Evolutionary conservation across 1,140 invertebrate species (phyloP), one percentile per base, ranked within the genome.

Genomic region (Aphelenchoides fujianensis): DNA sequence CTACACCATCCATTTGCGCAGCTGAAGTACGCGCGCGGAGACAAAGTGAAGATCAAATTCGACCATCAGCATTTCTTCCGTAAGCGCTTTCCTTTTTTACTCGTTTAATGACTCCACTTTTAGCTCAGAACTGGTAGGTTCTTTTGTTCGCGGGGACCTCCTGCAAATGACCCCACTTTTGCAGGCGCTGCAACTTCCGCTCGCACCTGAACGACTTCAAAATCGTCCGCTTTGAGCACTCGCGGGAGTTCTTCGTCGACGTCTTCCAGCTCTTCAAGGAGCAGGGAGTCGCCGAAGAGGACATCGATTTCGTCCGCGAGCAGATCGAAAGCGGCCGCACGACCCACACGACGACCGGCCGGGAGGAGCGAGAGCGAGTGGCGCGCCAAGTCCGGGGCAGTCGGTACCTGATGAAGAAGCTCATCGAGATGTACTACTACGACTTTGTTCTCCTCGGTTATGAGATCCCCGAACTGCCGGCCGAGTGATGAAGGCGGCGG

Each of bases 11-110:
- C n/a, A n/a, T n/a, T n/a, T n/a, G n/a, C n/a, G n/a, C n/a, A n/a
- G n/a, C 12, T 61, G 1, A 19, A 31, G 9, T 71, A 35, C 63
- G 2, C 27, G 1, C 28, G 19, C 30, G 71, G 69, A 0, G 69
- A 37, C 19, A 31, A 30, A 36, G 7, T 72, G 0, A 5, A 23
- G 23, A 62, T 52, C 35, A 54, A 36, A 12, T 72, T 73, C 66
- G 71, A 73, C 35, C 67, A 73, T 27, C 52, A 53, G 31, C 71
- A 73, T 28, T 73, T 73, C 55, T 73, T 72, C 12, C 71, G n/a
- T n/a, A n/a, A n/a, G n/a, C n/a, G n/a, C n/a, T n/a, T n/a, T n/a
- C n/a, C n/a, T n/a, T n/a, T n/a, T n/a, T n/a, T n/a, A n/a, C n/a
- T n/a, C n/a, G n/a, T n/a, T n/a, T n/a, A n/a, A n/a, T n/a, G n/a